Evolutionary conservation across 2,797 vertebrate species (phyloP).

Genomic region (Gorsachius magnificus): DNA sequence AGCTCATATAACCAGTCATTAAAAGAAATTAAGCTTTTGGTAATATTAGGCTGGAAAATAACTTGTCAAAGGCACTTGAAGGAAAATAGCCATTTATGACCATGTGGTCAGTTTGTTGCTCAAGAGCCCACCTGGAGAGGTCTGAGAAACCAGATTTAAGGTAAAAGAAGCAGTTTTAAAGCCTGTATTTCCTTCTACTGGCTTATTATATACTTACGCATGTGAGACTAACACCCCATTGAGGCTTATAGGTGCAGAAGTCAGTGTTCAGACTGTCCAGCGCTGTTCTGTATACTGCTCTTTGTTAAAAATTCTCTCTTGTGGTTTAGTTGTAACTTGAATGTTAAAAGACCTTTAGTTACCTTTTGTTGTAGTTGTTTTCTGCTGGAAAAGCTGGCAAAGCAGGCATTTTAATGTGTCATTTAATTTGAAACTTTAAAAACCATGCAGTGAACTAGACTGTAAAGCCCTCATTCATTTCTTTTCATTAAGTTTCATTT

Average conservation of each 20-base stretch:
- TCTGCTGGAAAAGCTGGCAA: background rate
- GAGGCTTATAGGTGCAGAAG: background rate
- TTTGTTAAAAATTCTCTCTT: background rate
- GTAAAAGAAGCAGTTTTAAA: background rate
- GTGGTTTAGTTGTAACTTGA: background rate
- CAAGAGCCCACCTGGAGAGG: background rate
- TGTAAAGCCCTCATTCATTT: background rate
- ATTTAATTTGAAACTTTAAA: constrained; percentile 5
- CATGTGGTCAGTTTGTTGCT: background rate
- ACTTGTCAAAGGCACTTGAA: background rate
- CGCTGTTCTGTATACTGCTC: background rate
- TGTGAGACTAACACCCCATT: background rate
- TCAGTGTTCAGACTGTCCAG: background rate
- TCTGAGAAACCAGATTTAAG: background rate
- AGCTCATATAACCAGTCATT: background rate
- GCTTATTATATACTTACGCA: background rate
- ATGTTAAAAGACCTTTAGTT: background rate
- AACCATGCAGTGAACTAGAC: background rate
- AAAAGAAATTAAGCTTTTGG: background rate
- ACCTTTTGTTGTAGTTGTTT: background rate
- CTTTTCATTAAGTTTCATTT: constrained; percentile 25
- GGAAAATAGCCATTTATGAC: background rate
- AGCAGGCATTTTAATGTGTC: background rate
- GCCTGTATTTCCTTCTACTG: background rate
- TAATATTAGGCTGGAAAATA: background rate